These are phyloP conservation scores for Hypotaenidia okinawae DNA, from an alignment of 2,797 vertebrate species.

Conservation along the genomic window DNA sequence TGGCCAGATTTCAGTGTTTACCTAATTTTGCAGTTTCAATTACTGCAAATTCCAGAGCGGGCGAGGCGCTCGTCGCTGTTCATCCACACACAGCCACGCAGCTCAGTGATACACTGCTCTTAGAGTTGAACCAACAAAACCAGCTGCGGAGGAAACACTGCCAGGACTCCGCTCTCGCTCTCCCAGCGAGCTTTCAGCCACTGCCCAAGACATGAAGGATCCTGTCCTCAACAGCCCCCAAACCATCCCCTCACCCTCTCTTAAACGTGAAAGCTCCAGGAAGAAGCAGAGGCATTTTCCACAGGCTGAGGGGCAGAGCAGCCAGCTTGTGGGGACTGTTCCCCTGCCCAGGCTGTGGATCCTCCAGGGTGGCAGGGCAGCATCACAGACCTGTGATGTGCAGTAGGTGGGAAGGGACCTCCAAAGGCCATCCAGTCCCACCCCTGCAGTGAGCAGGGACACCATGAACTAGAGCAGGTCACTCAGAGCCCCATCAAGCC, in stretches of 20 bases:
- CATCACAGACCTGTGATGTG: too few species aligned
- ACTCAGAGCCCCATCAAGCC: too few species aligned
- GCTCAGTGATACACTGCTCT: not conserved
- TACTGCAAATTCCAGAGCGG: not conserved
- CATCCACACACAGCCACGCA: not conserved
- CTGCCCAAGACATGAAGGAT: not conserved
- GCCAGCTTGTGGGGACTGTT: not conserved
- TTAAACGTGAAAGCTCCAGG: not conserved
- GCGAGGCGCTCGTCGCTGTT: not conserved
- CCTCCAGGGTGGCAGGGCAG: too few species aligned
- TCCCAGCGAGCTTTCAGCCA: not conserved
- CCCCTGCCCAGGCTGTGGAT: not conserved
- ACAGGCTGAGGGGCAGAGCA: not conserved
- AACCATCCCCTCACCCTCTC: too few species aligned
- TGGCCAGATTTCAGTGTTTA: not conserved
- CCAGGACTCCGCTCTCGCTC: not conserved
- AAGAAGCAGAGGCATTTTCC: not conserved
- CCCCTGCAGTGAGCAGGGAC: too few species aligned
- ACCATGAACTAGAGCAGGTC: too few species aligned
- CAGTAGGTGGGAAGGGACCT: too few species aligned
- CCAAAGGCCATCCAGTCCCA: too few species aligned
- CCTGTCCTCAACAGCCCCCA: not conserved
- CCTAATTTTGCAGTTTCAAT: not conserved
- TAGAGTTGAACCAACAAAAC: not conserved
- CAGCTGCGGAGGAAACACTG: not conserved